Percentiles rank a stretch among this genome's conserved stretches.
phyloP scores from a whole-genome alignment of 2,113 vertebrate species.

The Arizona elegans region DNA sequence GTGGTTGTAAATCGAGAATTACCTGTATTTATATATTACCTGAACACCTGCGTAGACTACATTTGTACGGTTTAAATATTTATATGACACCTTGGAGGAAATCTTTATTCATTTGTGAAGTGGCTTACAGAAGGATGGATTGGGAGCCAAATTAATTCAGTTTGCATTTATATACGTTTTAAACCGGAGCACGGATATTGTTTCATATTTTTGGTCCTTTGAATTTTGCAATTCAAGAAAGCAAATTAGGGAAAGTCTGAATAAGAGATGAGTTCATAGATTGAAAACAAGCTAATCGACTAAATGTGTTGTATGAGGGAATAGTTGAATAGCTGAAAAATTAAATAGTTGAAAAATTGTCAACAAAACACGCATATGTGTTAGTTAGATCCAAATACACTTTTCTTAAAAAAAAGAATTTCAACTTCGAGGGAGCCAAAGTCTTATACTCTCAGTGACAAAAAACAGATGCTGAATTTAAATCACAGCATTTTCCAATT shows the following conservation, averaged over 20 bases:
- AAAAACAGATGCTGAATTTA: neutral
- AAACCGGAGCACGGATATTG: neutral
- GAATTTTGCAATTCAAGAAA: neutral
- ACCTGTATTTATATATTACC: neutral
- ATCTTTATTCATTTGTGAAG: neutral
- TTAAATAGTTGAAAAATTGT: neutral
- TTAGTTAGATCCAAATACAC: neutral
- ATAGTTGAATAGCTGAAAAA: neutral
- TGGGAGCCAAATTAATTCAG: neutral
- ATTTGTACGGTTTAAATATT: neutral
- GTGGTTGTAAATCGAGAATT: neutral
- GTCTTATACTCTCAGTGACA: neutral
- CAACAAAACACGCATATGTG: neutral
- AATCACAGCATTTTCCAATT: neutral
- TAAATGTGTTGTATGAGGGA: neutral
- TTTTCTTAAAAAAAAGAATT: neutral
- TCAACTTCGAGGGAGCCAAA: neutral
- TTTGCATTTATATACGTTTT: neutral
- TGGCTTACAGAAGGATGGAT: neutral
- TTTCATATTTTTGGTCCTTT: neutral
- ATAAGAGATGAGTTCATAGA: neutral
- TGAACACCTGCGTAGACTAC: neutral
- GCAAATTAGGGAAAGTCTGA: neutral
- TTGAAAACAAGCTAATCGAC: neutral
- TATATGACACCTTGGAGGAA: neutral